Evolutionary conservation across 2,113 vertebrate species (phyloP).

Genomic region (Seriola rivoliana): DNA sequence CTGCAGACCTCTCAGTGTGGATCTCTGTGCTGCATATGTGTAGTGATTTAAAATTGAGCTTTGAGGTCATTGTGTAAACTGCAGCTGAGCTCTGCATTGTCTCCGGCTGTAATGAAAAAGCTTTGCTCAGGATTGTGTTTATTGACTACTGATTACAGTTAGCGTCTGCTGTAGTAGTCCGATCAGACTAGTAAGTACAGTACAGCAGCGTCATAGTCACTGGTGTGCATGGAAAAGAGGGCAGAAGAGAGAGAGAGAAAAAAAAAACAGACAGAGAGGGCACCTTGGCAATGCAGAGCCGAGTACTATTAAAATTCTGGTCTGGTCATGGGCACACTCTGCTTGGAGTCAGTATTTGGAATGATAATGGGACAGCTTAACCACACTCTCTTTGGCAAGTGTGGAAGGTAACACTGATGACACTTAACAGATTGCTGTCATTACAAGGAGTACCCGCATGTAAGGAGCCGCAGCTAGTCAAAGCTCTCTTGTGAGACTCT

Average conservation of each 20-base stretch:
- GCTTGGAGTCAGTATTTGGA: slow-evolving; percentile 29
- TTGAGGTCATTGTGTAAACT: slow-evolving; percentile 57
- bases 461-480: not conserved
- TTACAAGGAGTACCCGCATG: not conserved
- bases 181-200: slow-evolving; percentile 2
- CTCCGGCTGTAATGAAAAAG: slow-evolving; percentile 42
- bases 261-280: slow-evolving; percentile 1
- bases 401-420: slow-evolving; percentile 2
- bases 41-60: slow-evolving; percentile 27
- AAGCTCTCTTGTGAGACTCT: not conserved
- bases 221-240: slow-evolving; percentile 25
- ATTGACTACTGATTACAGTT: slow-evolving; percentile 59
- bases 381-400: not conserved
- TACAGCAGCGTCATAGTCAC: not conserved
- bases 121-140: slow-evolving; percentile 55
- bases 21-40: not conserved
- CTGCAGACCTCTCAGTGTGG: not conserved
- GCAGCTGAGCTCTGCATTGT: slow-evolving; percentile 53
- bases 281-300: slow-evolving; percentile 37
- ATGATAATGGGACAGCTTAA: slow-evolving; percentile 16
- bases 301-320: slow-evolving; percentile 60
- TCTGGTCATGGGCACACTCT: slow-evolving; percentile 31
- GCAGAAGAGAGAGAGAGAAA: not conserved
- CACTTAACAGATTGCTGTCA: not conserved
- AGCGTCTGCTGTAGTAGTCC: slow-evolving; percentile 6